Base-by-base conservation (phyloP, 2,888 invertebrate species). In the Carabus problematicus region DNA sequence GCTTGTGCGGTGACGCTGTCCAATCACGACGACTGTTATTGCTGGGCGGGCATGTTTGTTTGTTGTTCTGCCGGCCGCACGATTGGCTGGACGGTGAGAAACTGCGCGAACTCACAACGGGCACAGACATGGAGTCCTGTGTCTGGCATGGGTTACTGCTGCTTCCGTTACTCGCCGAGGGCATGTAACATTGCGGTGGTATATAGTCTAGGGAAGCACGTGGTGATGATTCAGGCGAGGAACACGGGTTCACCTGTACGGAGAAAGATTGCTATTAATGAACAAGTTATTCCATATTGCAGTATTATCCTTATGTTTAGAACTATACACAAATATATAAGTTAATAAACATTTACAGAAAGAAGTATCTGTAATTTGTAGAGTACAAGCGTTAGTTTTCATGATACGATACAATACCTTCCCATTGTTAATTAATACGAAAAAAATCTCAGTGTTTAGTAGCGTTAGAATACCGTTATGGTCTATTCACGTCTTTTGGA, bases 161-260 rank as follows among this genome's bases (percentile, higher is more conserved):
- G 40, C 70, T 70, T 45, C 72, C 75, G 8, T 73, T 69, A 19
- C 72, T 74, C 42, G 73, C 73, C 8, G 73, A 72, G 12, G 71
- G 70, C 64, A 84, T 75, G 14, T 82, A 84, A 75, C 83, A 84
- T 70, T 82, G 83, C 3, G 84, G 83, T 3, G 84, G 84, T 42
- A 85, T 84, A 74, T 84, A 84, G 74, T 85, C 84, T 67, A 84
- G 75, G 12, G 84, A 84, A 45, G 84, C 83, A 64, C 82, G 77
- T 0, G 85, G 84, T 0, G 84, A 84, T 55, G 77, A 78, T 71
- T 82, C 82, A 4, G 81, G 80, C 3, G 81, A 81, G 1, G 81
- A 81, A 71, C 80, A 81, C 3, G 82, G 82, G 74, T 82, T 82
- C 9, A 80, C 78, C 71, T 74, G 64, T 8, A 67, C 64, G 14